These are phyloP conservation scores for Perodicticus potto DNA, from an alignment of 2,797 vertebrate species.

Conservation along the genomic window DNA sequence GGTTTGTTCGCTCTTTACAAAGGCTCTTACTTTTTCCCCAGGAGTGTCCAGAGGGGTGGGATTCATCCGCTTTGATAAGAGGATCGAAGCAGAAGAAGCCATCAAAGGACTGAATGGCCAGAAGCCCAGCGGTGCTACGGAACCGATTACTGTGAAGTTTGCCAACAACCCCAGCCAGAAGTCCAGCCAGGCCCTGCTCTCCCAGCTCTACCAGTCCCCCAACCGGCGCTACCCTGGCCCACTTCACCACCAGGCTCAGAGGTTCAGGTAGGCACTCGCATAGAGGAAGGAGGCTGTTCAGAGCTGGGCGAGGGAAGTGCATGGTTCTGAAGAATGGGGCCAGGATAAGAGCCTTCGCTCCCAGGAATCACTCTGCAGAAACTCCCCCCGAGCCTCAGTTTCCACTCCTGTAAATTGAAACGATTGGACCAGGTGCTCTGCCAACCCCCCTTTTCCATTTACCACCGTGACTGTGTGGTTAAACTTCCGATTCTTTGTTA, in stretches of 20 bases:
- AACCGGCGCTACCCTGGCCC: conserved; percentile 99
- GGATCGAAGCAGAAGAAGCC: conserved; percentile 99
- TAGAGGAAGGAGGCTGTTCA: neutral
- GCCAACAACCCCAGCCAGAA: conserved; percentile 99
- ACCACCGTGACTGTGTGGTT: neutral
- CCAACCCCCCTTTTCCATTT: neutral
- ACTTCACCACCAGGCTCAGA: conserved; percentile 99
- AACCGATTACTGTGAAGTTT: conserved; percentile 99
- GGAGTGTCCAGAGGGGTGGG: conserved; percentile 99
- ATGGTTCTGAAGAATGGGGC: neutral
- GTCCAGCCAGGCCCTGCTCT: conserved; percentile 99
- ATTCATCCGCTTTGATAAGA: conserved; percentile 99
- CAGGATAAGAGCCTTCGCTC: neutral
- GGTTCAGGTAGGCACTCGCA: conserved; percentile 93
- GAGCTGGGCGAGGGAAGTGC: neutral
- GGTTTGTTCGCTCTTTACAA: conserved; percentile 68
- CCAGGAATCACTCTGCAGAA: neutral
- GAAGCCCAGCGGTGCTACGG: conserved; percentile 98
- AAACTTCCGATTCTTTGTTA: conserved; percentile 47
- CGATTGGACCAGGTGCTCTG: neutral
- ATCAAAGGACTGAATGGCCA: conserved; percentile 99
- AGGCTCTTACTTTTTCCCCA: conserved; percentile 86
- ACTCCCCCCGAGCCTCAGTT: neutral
- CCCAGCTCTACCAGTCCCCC: conserved; percentile 99
- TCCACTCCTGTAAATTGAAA: conserved; percentile 21